phyloP scores from a whole-genome alignment of 1,140 invertebrate genomes.

The Papilio polytes region DNA sequence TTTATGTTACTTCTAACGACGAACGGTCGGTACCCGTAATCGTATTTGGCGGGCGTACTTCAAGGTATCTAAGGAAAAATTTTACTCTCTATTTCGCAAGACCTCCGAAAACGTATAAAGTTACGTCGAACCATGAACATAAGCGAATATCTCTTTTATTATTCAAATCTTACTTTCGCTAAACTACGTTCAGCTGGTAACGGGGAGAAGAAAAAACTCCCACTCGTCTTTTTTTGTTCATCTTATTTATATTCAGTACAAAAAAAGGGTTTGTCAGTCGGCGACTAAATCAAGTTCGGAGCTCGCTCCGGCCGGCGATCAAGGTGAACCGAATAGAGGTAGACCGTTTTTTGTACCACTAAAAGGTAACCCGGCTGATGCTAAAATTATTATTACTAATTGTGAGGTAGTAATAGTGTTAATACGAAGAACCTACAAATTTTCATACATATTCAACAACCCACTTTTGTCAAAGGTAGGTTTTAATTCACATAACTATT shows the following conservation, averaged over 20 bases:
- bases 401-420: background rate
- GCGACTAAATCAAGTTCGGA: constrained; percentile 80
- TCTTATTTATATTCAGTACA: constrained; percentile 81
- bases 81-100: constrained; percentile 41
- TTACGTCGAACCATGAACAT: constrained; percentile 64
- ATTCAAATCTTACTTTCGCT: constrained; percentile 79
- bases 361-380: constrained; percentile 62
- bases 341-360: constrained; percentile 64
- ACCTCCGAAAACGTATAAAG: constrained; percentile 53
- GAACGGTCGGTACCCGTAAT: constrained; percentile 45
- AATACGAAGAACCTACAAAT: background rate
- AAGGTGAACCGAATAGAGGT: constrained; percentile 72
- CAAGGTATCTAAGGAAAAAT: constrained; percentile 42
- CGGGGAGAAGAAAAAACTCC: constrained; percentile 63
- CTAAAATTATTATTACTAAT: constrained; percentile 47
- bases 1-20: constrained; percentile 52
- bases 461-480: background rate
- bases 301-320: constrained; percentile 68
- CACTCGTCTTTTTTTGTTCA: constrained; percentile 77
- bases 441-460: background rate
- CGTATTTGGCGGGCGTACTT: constrained; percentile 38
- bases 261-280: constrained; percentile 82
- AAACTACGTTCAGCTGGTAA: constrained; percentile 70
- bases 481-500: no score
- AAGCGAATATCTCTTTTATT: constrained; percentile 75